Evolutionary conservation across 2,888 invertebrate genomes (phyloP).

Genomic region (Gnatocerus cornutus): DNA sequence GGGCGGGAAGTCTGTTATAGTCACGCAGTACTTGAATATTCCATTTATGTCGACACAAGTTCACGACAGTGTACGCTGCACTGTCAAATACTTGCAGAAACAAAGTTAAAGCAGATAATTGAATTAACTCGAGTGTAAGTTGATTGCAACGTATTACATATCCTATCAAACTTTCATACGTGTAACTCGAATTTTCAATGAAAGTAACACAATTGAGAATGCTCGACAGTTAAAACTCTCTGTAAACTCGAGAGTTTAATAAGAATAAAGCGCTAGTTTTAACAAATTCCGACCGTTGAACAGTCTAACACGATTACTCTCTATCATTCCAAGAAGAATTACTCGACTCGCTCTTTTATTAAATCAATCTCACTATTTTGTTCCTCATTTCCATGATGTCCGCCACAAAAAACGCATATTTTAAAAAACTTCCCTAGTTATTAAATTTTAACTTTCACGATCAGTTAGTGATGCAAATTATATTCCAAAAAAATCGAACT

Average conservation of each 20-base stretch:
- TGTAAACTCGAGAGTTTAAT: conserved; percentile 7
- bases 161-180: conserved; percentile 39
- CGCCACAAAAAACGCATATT: conserved; percentile 42
- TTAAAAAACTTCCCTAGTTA: conserved; percentile 44
- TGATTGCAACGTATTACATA: conserved; percentile 47
- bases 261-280: conserved; percentile 25
- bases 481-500: conserved; percentile 40
- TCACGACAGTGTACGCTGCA: conserved; percentile 53
- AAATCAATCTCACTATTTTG: conserved; percentile 42
- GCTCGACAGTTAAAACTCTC: conserved; percentile 7
- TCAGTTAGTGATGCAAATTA: conserved; percentile 43
- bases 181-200: conserved; percentile 21
- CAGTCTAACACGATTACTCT: conserved; percentile 26
- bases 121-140: conserved; percentile 55
- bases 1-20: conserved; percentile 11
- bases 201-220: conserved; percentile 40
- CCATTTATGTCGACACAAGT: conserved; percentile 54
- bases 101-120: conserved; percentile 55
- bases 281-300: conserved; percentile 13
- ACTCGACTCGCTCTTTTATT: conserved; percentile 32
- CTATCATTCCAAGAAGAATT: conserved; percentile 26
- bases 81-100: conserved; percentile 54
- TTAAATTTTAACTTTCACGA: conserved; percentile 46
- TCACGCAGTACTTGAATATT: conserved; percentile 48
- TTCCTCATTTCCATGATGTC: conserved; percentile 38